Evolutionary conservation across 2,888 invertebrate genomes (phyloP), one percentile per base, ranked within the genome.

Genomic region (Cerceris rybyensis): DNA sequence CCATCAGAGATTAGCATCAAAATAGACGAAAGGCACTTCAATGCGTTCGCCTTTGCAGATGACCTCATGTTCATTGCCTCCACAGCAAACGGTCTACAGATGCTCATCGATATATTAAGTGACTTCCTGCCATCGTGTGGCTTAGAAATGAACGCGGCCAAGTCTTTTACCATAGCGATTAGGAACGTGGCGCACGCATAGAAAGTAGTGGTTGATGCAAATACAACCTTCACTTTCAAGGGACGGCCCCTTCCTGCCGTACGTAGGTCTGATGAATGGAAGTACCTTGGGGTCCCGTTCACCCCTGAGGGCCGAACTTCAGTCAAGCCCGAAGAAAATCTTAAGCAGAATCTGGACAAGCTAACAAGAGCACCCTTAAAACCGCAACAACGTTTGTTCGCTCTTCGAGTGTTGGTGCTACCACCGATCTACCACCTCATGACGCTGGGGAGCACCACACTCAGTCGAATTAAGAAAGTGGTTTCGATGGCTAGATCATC

Each of bases 41-140:
- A 69, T 8, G 68, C 69, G 0, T n/a, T 77, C 0, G 83, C 75
- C 0, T 85, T 76, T 42, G 84, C 86, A 0, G 83, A 86, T 17
- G 84, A 84, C 52, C 13, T 85, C 0, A 8, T 81, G 0, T 52
- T 76, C 0, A 4, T 61, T 0, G 76, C 83, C 0, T 61, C 81
- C 5, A 80, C 80, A 8, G 43, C 70, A 0, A 7, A 46, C 0
- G 81, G 80, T 0, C 65, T 81, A 0, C 81, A 84, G 9, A 11
- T 0, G 0, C 0, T 28, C 2, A 13, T 81, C 0, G 68, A 80
- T 43, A 14, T 6, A 0, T 52, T 71, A 0, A 2, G 65, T 0
- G 28, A 54, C 0, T 79, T 60, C 42, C 50, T 82, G 2, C 13
- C 39, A 0, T 13, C 57, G 7, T 80, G 80, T 43, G 80, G 78